Evolutionary conservation across 1,140 invertebrate genomes (phyloP).

Genomic region (Drosophila bocqueti): DNA sequence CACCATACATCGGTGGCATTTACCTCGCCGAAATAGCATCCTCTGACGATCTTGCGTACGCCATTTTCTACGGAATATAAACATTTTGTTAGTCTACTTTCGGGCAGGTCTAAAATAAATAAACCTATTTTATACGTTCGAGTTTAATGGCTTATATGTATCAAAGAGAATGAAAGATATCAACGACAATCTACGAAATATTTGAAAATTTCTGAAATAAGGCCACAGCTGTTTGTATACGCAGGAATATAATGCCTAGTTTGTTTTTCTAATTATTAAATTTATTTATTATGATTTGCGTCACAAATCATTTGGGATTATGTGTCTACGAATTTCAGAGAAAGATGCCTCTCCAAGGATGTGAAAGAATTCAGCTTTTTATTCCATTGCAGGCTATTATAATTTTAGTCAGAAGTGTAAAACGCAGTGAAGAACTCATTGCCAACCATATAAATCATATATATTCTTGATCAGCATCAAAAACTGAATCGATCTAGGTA

Average conservation of each 20-base stretch:
- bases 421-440: background rate
- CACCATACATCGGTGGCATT: slow-evolving; percentile 74
- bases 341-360: background rate
- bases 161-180: slow-evolving; percentile 9
- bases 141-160: slow-evolving; percentile 13
- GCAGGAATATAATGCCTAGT: background rate
- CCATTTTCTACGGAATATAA: slow-evolving; percentile 60
- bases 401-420: background rate
- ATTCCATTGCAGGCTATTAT: background rate
- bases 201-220: slow-evolving; percentile 30
- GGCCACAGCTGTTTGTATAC: slow-evolving; percentile 28
- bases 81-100: slow-evolving; percentile 60
- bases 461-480: background rate
- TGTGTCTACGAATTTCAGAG: too few species aligned
- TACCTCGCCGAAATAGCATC: slow-evolving; percentile 77
- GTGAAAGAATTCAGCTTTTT: background rate
- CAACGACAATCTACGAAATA: slow-evolving; percentile 10
- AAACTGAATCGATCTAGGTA: background rate
- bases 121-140: background rate
- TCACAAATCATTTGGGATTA: background rate
- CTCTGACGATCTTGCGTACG: slow-evolving; percentile 65
- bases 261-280: slow-evolving; percentile 6
- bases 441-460: background rate
- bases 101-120: slow-evolving; percentile 31
- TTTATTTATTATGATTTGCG: slow-evolving; percentile 21